Percentiles rank a stretch among this genome's conserved stretches.
Evolutionary conservation across 1,140 invertebrate genomes (phyloP).

Genomic region (Amphibalanus amphitrite): DNA sequence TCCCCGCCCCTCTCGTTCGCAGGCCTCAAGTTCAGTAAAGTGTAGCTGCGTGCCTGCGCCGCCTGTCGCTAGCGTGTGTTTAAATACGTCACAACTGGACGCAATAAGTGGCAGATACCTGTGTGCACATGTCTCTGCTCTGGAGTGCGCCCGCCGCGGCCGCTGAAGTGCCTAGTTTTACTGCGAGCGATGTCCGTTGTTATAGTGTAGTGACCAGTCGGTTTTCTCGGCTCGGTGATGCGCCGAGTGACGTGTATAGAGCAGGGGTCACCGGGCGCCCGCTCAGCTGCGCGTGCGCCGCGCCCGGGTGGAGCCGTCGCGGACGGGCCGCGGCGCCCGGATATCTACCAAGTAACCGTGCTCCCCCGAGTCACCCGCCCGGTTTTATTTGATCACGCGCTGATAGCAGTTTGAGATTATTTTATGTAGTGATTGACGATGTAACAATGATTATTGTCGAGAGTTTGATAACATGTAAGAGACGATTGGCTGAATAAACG

Average conservation of each 20-base stretch:
- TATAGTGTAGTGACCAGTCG: background rate
- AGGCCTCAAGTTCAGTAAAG: conserved; percentile 20
- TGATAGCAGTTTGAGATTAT: background rate
- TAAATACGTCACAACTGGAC: background rate
- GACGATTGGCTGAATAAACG: background rate
- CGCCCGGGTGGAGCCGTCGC: too few relatives aligned
- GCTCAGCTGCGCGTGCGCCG: background rate
- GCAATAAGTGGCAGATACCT: background rate
- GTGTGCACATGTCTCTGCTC: background rate
- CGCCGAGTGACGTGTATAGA: background rate
- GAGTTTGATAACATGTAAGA: background rate
- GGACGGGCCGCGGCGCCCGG: too few relatives aligned
- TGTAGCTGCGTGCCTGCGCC: conserved; percentile 10
- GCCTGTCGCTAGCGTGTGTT: background rate
- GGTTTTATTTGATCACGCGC: background rate
- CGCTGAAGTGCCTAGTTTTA: background rate
- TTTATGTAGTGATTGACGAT: background rate
- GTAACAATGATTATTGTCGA: background rate
- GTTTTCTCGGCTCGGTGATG: background rate
- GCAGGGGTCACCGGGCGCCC: too few relatives aligned
- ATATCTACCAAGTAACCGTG: background rate
- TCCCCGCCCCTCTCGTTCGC: background rate
- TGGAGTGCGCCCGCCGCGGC: background rate
- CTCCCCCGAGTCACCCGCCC: background rate
- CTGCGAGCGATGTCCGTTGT: background rate